phyloP scores from a whole-genome alignment of 2,888 invertebrate genomes.

The Cataglyphis livida region DNA sequence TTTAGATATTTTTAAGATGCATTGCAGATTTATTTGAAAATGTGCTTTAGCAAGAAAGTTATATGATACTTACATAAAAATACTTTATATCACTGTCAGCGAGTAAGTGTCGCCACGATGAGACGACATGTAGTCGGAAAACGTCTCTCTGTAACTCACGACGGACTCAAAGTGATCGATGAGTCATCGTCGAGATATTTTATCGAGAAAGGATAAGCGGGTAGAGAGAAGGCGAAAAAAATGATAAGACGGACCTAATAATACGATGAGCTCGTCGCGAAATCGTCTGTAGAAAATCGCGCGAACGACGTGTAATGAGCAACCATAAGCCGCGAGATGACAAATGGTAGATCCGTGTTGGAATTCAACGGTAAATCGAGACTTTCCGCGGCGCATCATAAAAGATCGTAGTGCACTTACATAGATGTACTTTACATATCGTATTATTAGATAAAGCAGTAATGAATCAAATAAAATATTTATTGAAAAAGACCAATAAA shows the following conservation, averaged over 20 bases:
- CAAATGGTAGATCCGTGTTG: not conserved
- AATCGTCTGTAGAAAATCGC: constrained; percentile 23
- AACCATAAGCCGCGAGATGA: constrained; percentile 28
- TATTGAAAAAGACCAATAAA: not conserved
- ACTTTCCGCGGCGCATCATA: not conserved
- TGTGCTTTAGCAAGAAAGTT: not conserved
- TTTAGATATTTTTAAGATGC: not conserved
- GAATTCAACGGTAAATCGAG: not conserved
- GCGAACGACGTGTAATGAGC: constrained; percentile 10
- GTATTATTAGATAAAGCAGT: not conserved
- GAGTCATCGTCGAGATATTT: constrained; percentile 29
- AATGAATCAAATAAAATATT: not conserved
- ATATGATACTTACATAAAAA: not conserved
- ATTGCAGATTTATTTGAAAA: not conserved
- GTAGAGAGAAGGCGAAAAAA: not conserved
- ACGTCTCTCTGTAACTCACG: constrained; percentile 55
- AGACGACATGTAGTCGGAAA: constrained; percentile 54
- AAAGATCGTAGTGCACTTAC: not conserved
- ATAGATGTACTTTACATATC: not conserved
- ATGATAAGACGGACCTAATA: constrained; percentile 9
- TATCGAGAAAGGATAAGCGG: not conserved
- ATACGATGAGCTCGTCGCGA: not conserved
- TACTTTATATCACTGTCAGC: constrained; percentile 46
- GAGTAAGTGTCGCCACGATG: constrained; percentile 57
- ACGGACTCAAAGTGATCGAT: constrained; percentile 61